Evolutionary conservation across 2,113 vertebrate genomes (phyloP).

Genomic region (Fregata magnificens): DNA sequence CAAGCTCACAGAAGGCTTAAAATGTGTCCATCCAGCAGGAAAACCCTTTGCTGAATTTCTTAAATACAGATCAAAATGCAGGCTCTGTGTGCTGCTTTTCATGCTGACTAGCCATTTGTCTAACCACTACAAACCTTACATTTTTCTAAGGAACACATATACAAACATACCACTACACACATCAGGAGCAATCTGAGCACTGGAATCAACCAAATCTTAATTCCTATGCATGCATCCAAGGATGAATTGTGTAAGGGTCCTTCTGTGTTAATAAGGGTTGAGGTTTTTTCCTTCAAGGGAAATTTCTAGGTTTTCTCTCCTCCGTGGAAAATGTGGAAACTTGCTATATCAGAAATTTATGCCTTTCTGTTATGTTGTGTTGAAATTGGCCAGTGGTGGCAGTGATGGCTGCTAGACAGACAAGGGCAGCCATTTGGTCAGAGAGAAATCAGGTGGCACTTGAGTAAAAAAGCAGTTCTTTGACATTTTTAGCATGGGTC

Average conservation of each 20-base stretch:
- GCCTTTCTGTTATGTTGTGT: neutral
- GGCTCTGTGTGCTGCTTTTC: neutral
- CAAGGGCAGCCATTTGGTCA: neutral
- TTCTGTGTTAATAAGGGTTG: neutral
- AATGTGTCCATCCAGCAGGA: neutral
- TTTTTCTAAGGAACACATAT: neutral
- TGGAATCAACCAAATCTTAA: neutral
- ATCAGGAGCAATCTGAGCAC: neutral
- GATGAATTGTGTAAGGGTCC: neutral
- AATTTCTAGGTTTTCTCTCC: neutral
- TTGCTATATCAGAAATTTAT: neutral
- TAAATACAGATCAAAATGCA: neutral
- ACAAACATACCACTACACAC: neutral
- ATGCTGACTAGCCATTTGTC: neutral
- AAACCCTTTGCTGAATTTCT: neutral
- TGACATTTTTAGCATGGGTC: neutral
- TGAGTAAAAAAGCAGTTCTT: neutral
- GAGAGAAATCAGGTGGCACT: neutral
- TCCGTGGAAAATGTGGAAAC: neutral
- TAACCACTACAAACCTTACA: fast-evolving
- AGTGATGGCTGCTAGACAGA: neutral
- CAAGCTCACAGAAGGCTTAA: neutral
- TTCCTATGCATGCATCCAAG: neutral
- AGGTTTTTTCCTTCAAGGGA: neutral
- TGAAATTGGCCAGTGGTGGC: neutral